Percentiles rank a stretch among this genome's conserved stretches.
Evolutionary conservation across 1,140 invertebrate species (phyloP).

Genomic region (Drosophila melanica): DNA sequence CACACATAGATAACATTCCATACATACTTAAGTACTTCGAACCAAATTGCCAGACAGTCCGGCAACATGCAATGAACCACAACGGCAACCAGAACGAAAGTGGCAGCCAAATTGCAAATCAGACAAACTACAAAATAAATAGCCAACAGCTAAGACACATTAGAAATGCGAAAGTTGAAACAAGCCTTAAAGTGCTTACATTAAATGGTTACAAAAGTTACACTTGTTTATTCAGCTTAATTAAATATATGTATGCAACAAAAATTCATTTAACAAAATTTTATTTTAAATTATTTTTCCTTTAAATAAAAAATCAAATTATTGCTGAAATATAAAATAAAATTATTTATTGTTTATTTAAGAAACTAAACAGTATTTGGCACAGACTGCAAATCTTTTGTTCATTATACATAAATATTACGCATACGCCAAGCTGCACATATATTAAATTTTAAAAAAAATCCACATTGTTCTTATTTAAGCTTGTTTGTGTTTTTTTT

Average conservation of each 20-base stretch:
- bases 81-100: slow-evolving; percentile 38
- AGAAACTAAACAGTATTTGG: too few species aligned
- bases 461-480: background rate
- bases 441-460: too few species aligned
- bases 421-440: slow-evolving; percentile 5
- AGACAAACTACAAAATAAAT: slow-evolving; percentile 11
- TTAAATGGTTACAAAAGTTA: too few species aligned
- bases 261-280: too few species aligned
- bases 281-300: background rate
- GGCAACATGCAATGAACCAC: slow-evolving; percentile 79
- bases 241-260: too few species aligned
- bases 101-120: slow-evolving; percentile 1
- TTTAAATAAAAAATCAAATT: background rate
- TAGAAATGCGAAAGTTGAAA: background rate
- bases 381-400: background rate
- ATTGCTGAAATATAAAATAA: background rate
- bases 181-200: background rate
- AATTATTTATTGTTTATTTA: background rate
- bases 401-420: background rate
- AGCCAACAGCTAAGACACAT: background rate
- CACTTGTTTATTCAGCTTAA: too few species aligned
- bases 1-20: slow-evolving; percentile 14
- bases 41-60: slow-evolving; percentile 72
- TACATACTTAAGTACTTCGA: slow-evolving; percentile 60
- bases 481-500: slow-evolving; percentile 16